Evolutionary conservation across 2,888 invertebrate species (phyloP).

Genomic region (Latrodectus hesperus): DNA sequence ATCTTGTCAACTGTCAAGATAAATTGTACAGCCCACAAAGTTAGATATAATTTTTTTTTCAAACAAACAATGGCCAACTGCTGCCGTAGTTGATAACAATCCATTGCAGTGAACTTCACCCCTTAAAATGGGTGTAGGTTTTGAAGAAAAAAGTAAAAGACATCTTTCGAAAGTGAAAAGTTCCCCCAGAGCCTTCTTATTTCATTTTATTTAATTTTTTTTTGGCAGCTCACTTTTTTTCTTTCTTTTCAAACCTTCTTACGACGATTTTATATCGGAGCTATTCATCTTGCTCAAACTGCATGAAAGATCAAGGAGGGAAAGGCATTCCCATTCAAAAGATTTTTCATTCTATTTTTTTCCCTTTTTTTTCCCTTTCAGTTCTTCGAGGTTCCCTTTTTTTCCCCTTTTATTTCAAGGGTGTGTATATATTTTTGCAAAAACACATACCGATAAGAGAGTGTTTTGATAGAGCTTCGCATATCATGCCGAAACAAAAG

Average conservation of each 20-base stretch:
- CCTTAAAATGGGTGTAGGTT: slow-evolving; percentile 14
- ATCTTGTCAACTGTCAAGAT: not conserved
- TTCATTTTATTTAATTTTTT: not conserved
- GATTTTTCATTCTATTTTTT: slow-evolving; percentile 20
- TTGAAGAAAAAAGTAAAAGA: slow-evolving; percentile 18
- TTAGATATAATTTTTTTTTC: not conserved
- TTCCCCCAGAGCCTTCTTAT: slow-evolving; percentile 21
- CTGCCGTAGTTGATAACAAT: not conserved
- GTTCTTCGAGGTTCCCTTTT: not conserved
- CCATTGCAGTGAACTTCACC: slow-evolving; percentile 27
- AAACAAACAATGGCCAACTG: slow-evolving; percentile 15
- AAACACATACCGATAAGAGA: slow-evolving; percentile 58
- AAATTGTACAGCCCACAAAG: not conserved
- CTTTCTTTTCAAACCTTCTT: not conserved
- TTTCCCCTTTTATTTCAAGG: not conserved
- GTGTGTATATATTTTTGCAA: slow-evolving; percentile 26
- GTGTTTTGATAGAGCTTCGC: slow-evolving; percentile 57
- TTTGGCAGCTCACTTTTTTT: not conserved
- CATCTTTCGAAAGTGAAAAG: slow-evolving; percentile 28
- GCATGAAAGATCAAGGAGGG: slow-evolving; percentile 43
- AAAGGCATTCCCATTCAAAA: slow-evolving; percentile 30
- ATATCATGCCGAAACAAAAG: slow-evolving; percentile 54
- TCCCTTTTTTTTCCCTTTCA: slow-evolving; percentile 18
- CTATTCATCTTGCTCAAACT: slow-evolving; percentile 68
- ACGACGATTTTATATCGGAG: slow-evolving; percentile 53